Conservation (phyloP, 1,140 invertebrate genomes). For the Chymomyza costata region DNA sequence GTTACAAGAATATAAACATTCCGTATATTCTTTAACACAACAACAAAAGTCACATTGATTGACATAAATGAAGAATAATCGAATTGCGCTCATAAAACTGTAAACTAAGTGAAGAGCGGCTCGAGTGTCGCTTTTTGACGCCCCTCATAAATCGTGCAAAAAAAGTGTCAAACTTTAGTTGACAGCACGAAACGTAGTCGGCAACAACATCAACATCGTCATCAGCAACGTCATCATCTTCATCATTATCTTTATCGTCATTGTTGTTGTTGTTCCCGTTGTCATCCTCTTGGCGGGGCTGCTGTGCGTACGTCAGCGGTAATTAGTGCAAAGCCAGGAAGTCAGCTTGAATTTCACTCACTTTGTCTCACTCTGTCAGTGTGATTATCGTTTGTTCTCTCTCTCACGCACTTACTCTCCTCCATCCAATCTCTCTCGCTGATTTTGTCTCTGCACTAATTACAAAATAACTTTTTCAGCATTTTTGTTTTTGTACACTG, state of each 20-base stretch:
- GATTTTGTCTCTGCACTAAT: constrained; percentile 53
- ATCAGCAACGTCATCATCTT: too few species aligned
- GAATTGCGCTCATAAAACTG: constrained; percentile 69
- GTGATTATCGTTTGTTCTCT: constrained; percentile 38
- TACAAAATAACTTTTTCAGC: constrained; percentile 67
- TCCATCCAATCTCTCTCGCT: constrained; percentile 18
- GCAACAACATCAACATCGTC: too few species aligned
- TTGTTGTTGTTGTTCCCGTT: neutral
- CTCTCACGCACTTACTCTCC: too few species aligned
- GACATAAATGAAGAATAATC: constrained; percentile 75
- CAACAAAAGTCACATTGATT: constrained; percentile 55
- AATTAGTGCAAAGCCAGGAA: constrained; percentile 63
- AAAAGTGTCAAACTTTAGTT: constrained; percentile 73
- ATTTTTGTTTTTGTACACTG: constrained; percentile 13
- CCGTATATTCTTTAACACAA: neutral
- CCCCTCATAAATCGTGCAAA: constrained; percentile 60
- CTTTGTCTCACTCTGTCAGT: constrained; percentile 33
- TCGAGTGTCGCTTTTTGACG: constrained; percentile 39
- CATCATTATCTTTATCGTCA: too few species aligned
- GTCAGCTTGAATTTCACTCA: constrained; percentile 53
- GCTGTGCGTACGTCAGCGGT: constrained; percentile 49
- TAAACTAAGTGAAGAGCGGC: constrained; percentile 54
- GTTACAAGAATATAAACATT: constrained; percentile 2
- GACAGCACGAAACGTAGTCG: constrained; percentile 49
- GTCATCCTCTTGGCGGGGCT: neutral